These are phyloP conservation scores for Zosterops hypoxanthus DNA, from an alignment of 2,113 vertebrate genomes.

Conservation along the genomic window DNA sequence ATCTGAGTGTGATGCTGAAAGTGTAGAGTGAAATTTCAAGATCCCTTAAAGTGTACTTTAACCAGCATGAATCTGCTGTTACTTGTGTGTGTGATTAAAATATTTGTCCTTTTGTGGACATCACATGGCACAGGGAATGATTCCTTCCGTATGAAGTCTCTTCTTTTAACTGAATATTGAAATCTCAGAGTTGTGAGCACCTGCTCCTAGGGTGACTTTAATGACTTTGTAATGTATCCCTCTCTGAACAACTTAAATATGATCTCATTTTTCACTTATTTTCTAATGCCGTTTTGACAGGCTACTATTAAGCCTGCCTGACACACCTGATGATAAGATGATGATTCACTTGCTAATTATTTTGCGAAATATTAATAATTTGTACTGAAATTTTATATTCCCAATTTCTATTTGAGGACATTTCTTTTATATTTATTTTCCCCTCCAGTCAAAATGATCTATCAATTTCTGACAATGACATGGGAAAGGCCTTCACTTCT, in stretches of 20 bases:
- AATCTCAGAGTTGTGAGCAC: background rate
- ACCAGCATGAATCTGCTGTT: background rate
- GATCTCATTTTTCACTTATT: constrained; percentile 31
- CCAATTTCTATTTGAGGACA: background rate
- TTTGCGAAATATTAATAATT: constrained; percentile 39
- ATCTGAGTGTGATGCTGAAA: background rate
- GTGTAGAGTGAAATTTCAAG: background rate
- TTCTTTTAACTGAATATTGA: background rate
- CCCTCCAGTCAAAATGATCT: background rate
- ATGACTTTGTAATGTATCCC: background rate
- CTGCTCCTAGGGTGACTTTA: background rate
- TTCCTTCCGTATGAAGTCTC: background rate
- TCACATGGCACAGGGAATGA: background rate
- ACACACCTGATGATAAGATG: background rate
- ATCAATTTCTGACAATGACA: background rate
- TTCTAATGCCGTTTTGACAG: constrained; percentile 22
- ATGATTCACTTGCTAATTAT: constrained; percentile 46
- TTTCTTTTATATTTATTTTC: background rate
- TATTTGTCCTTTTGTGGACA: background rate
- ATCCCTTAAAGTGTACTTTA: background rate
- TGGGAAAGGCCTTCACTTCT: background rate
- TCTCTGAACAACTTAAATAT: background rate
- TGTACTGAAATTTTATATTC: background rate
- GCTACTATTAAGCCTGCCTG: background rate
- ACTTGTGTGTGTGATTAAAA: background rate